A percentile compares a stretch with the other conserved stretches of the same genome.
Evolutionary conservation across 2,888 invertebrate genomes (phyloP).

Genomic region (Lamproptera curius): DNA sequence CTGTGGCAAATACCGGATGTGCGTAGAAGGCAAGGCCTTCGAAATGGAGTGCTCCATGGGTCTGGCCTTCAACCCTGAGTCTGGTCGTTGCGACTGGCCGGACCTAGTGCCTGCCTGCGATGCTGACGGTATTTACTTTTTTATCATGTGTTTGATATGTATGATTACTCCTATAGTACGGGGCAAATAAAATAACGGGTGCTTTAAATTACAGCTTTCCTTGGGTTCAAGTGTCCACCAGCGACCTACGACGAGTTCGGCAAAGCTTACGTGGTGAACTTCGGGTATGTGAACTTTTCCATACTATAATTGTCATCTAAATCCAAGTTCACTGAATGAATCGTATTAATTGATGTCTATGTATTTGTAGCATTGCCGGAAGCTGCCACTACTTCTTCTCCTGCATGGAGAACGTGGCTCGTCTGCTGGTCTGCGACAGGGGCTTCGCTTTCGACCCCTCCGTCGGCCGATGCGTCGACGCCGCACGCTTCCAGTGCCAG

Average conservation of each 20-base stretch:
- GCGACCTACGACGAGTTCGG: constrained; percentile 37
- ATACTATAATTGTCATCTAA: constrained; percentile 12
- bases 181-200: not conserved
- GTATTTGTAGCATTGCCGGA: constrained; percentile 41
- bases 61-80: constrained; percentile 83
- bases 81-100: constrained; percentile 89
- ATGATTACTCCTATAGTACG: not conserved
- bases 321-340: constrained; percentile 33
- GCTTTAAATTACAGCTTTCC: constrained; percentile 40
- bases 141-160: not conserved
- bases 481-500: constrained; percentile 10
- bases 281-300: constrained; percentile 37
- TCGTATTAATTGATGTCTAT: not conserved
- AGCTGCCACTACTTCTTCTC: constrained; percentile 55
- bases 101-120: constrained; percentile 86
- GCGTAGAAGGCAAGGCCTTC: constrained; percentile 80
- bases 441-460: constrained; percentile 47
- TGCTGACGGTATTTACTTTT: constrained; percentile 51
- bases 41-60: constrained; percentile 86
- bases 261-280: constrained; percentile 36
- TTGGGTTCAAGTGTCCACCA: constrained; percentile 50
- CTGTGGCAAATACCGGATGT: constrained; percentile 88
- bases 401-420: constrained; percentile 40
- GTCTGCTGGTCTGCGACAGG: constrained; percentile 48
- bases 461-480: constrained; percentile 28